These are phyloP conservation scores for Chymomyza fuscimana DNA, from an alignment of 2,888 invertebrate species.

Conservation along the genomic window DNA sequence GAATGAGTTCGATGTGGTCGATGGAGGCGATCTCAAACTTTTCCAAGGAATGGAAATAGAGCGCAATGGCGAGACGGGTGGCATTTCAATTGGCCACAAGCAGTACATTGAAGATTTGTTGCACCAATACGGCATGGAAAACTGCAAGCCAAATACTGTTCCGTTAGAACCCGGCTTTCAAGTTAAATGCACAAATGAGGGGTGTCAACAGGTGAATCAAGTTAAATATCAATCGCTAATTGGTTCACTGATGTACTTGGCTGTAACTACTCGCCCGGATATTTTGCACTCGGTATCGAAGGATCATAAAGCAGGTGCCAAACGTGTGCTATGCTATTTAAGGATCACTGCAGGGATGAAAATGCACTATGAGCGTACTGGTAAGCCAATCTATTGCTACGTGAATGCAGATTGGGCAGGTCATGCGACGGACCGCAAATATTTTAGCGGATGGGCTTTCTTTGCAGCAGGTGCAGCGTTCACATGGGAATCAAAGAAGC, in stretches of 20 bases:
- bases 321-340: no score
- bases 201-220: no score
- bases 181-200: constrained; percentile 18
- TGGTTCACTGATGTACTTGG: constrained; percentile 43
- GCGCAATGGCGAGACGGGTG: constrained; percentile 32
- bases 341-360: no score
- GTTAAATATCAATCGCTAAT: constrained; percentile 37
- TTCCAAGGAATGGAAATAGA: constrained; percentile 43
- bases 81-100: constrained; percentile 25
- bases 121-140: constrained; percentile 19
- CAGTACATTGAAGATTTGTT: constrained; percentile 33
- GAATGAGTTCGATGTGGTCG: constrained; percentile 28
- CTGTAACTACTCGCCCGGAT: constrained; percentile 37
- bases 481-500: constrained; percentile 21
- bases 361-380: no score
- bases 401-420: constrained; percentile 45
- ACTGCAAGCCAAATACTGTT: constrained; percentile 14
- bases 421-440: constrained; percentile 27
- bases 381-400: no score
- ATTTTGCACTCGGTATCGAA: constrained; percentile 34
- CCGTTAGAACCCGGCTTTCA: constrained; percentile 19
- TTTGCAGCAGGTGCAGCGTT: constrained; percentile 19
- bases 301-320: constrained; percentile 27
- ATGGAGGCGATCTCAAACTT: constrained; percentile 29
- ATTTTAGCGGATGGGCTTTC: constrained; percentile 31